phyloP scores from a whole-genome alignment of 2,888 invertebrate genomes.

The Orthosia gracilis region DNA sequence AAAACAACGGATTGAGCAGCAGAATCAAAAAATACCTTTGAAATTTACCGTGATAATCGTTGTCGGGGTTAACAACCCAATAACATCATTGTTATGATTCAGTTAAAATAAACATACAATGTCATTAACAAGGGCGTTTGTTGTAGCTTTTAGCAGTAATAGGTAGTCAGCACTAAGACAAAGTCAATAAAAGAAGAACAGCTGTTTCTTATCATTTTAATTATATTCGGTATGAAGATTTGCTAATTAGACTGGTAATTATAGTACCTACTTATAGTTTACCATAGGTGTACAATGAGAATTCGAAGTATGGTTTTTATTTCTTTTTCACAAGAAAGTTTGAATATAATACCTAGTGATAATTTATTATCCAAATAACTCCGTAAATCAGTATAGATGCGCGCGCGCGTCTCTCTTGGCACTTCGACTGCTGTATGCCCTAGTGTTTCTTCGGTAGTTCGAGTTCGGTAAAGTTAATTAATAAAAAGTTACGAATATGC shows the following conservation, averaged over 20 bases:
- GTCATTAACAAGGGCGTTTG: slow-evolving; percentile 45
- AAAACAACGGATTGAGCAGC: not conserved
- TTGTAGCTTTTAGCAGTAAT: too few relatives aligned
- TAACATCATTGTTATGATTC: slow-evolving; percentile 38
- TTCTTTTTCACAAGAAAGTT: not conserved
- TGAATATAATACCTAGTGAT: not conserved
- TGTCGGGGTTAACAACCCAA: slow-evolving; percentile 32
- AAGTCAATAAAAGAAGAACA: not conserved
- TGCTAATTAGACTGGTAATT: not conserved
- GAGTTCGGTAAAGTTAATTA: not conserved
- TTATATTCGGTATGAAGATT: not conserved
- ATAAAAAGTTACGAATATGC: not conserved
- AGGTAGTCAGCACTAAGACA: not conserved
- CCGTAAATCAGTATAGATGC: not conserved
- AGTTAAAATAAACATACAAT: slow-evolving; percentile 37
- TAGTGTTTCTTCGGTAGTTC: not conserved
- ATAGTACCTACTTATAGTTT: not conserved
- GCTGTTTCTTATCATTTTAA: not conserved
- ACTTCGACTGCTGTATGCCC: not conserved
- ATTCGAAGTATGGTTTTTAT: not conserved
- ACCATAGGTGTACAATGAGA: not conserved
- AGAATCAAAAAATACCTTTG: not conserved
- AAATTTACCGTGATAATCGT: not conserved
- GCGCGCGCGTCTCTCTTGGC: not conserved
- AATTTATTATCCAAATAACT: not conserved